These are phyloP conservation scores for Eristalinus aeneus DNA, from an alignment of 2,888 invertebrate genomes.

Conservation along the genomic window DNA sequence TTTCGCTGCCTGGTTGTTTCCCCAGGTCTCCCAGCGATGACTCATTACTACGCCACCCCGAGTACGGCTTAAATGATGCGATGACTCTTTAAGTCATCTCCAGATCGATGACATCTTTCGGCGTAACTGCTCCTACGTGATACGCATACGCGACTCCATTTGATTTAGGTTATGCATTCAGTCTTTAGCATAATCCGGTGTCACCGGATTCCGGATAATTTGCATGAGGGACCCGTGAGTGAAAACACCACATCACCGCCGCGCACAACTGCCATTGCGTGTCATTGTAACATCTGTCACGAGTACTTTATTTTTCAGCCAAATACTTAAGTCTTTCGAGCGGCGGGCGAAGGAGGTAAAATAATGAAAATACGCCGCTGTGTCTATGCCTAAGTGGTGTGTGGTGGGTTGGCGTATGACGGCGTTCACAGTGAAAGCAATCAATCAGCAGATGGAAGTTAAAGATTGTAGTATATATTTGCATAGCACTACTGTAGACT, in stretches of 20 bases:
- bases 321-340: background rate
- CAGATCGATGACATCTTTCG: background rate
- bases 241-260: background rate
- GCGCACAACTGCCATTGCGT: background rate
- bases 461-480: background rate
- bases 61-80: background rate
- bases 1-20: constrained; percentile 6
- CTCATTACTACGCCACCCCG: background rate
- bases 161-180: background rate
- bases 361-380: background rate
- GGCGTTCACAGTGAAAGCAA: background rate
- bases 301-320: background rate
- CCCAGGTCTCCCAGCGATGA: background rate
- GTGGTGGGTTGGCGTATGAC: background rate
- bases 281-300: background rate
- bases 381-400: background rate
- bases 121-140: background rate
- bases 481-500: background rate
- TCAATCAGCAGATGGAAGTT: background rate
- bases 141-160: background rate
- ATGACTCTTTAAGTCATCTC: background rate
- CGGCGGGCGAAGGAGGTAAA: background rate
- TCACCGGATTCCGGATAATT: background rate
- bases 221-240: background rate
- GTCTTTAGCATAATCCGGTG: background rate